Base-by-base conservation (phyloP, 1,140 invertebrate genomes). In the Trichonephila inaurata region DNA sequence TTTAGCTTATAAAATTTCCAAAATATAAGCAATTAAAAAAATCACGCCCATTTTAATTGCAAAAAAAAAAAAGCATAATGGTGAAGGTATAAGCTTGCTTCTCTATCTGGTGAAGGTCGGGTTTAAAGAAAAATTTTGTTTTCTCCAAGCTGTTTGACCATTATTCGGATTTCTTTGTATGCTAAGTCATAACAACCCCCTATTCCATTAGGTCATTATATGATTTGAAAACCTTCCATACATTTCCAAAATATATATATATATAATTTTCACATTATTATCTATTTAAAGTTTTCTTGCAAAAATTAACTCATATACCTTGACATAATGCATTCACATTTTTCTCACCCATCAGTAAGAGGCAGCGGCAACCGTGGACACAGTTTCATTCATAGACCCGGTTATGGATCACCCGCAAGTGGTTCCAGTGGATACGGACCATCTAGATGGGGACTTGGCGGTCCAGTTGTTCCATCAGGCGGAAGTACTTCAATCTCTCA, bases 311-410 rank as follows among this genome's bases (percentile, higher is more conserved):
- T 61, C 21, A 40, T 12, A 21, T 8, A 69, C n/a, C 0, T 69
- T 69, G 1, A 24, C 10, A 69, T 40, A 12, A 8, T 60, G 21
- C 24, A 82, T 4, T 86, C 33, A 85, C 10, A n/a, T 69, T 14
- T 69, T 44, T 85, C 81, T 72, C 66, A 7, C 61, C 44, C 16
- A 21, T 44, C 62, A 94, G 94, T 94, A 24, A 66, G 94, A 87
- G 94, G 94, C 21, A 92, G 24, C 66, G 94, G 93, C 24, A 94
- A 94, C 62, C 72, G 93, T 21, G 93, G 93, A 19, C 93, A 94
- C 88, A 94, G 93, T n/a, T 94, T 94, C 51, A 94, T 94, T 40
- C 93, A 94, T 24, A 91, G 94, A 88, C 94, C 94, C n/a, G 94
- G 94, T 21, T 94, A 91, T 58, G 89, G 94, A 61, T 62, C 85